Evolutionary conservation across 1,140 invertebrate genomes (phyloP).

Genomic region (Aleiodes sp.): DNA sequence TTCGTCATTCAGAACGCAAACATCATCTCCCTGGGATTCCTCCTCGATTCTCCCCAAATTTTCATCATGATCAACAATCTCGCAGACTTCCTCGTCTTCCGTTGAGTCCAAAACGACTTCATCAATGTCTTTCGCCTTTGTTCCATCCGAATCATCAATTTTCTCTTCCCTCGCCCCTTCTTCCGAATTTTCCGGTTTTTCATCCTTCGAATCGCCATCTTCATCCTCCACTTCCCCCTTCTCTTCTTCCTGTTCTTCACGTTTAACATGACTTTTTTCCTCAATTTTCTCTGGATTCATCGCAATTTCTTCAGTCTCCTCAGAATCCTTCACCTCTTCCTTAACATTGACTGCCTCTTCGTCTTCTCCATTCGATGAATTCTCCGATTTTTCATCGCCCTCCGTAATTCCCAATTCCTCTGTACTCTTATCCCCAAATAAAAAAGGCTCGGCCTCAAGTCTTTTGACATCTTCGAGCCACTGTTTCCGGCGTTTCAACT

Average conservation of each 20-base stretch:
- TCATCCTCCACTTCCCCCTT: too few species aligned
- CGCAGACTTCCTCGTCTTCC: constrained; percentile 55
- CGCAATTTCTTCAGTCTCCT: constrained; percentile 46
- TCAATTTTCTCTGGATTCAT: constrained; percentile 34
- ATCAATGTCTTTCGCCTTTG: constrained; percentile 18
- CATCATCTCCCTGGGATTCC: constrained; percentile 56
- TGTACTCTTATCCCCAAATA: background rate
- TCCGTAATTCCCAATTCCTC: too few species aligned
- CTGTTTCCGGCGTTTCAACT: constrained; percentile 67
- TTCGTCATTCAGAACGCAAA: constrained; percentile 34
- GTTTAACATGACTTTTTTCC: too few species aligned
- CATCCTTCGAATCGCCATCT: too few species aligned
- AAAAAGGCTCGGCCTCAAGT: constrained; percentile 30
- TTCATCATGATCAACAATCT: constrained; percentile 47
- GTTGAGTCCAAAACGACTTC: constrained; percentile 55
- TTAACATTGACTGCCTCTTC: too few species aligned
- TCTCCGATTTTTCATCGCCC: background rate
- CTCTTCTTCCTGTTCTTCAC: too few species aligned
- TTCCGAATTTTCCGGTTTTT: too few species aligned
- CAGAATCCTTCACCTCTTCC: too few species aligned
- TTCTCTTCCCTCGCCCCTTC: too few species aligned
- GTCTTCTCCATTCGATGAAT: constrained; percentile 38
- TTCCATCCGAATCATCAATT: too few species aligned
- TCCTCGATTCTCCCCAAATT: constrained; percentile 59
- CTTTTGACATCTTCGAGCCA: constrained; percentile 68